Evolutionary conservation across 2,113 vertebrate genomes (phyloP).

Genomic region (Camelus bactrianus): DNA sequence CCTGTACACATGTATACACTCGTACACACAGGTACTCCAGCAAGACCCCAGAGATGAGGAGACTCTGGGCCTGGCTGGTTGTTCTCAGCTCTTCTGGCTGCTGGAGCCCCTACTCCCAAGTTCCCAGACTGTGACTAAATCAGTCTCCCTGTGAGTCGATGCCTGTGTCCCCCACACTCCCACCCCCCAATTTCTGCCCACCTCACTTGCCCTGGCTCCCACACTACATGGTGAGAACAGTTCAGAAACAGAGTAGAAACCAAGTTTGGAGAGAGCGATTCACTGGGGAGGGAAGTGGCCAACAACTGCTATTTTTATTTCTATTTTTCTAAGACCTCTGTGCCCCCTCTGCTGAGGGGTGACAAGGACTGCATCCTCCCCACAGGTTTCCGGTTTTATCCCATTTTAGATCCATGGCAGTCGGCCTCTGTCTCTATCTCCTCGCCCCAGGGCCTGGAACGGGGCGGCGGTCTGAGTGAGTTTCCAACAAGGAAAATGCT

Average conservation of each 20-base stretch:
- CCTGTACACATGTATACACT: fast-evolving
- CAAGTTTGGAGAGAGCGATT: neutral
- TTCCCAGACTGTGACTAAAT: neutral
- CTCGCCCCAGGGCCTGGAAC: slow-evolving; percentile 17
- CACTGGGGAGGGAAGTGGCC: slow-evolving; percentile 58
- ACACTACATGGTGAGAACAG: neutral
- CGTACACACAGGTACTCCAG: fast-evolving
- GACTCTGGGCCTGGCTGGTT: neutral
- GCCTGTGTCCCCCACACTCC: too few relatives aligned
- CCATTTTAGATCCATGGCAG: slow-evolving; percentile 67
- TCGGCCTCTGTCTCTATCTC: slow-evolving; percentile 65
- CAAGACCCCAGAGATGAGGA: neutral
- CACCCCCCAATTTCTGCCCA: neutral
- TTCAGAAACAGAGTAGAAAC: slow-evolving; percentile 10
- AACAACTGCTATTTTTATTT: slow-evolving; percentile 72
- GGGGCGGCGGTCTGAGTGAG: neutral
- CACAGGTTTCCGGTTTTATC: slow-evolving; percentile 75
- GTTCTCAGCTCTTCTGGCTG: neutral
- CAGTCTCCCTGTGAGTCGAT: neutral
- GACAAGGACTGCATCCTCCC: slow-evolving; percentile 68
- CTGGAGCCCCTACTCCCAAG: neutral
- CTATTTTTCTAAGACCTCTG: slow-evolving; percentile 71
- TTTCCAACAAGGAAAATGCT: neutral
- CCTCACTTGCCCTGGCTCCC: neutral
- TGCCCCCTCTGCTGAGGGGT: slow-evolving; percentile 59